phyloP scores from a whole-genome alignment of 1,140 invertebrate genomes.

The Eumaeus atala region DNA sequence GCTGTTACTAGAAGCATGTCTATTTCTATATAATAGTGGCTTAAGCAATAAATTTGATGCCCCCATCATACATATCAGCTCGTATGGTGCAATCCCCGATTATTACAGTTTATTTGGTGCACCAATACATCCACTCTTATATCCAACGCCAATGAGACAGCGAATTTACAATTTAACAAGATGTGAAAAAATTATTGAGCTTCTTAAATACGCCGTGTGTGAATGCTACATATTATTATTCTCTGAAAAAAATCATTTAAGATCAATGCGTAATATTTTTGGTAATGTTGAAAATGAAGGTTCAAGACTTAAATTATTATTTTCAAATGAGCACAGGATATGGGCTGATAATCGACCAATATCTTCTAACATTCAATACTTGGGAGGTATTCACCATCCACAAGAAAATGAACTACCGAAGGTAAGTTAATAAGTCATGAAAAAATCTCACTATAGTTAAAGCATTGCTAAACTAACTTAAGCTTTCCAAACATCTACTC shows the following conservation, averaged over 20 bases:
- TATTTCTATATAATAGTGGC: conserved; percentile 25
- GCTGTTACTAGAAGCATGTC: conserved; percentile 37
- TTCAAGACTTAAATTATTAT: conserved; percentile 64
- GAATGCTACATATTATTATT: conserved; percentile 1
- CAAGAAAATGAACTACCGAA: conserved; percentile 36
- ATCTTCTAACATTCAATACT: conserved; percentile 55
- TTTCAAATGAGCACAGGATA: conserved; percentile 66
- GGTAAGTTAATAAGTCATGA: conserved; percentile 19
- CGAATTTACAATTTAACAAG: conserved; percentile 24
- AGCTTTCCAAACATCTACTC: too few relatives aligned
- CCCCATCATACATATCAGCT: conserved; percentile 47
- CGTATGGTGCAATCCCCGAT: conserved; percentile 23
- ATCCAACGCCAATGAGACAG: conserved; percentile 12
- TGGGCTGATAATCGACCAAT: conserved; percentile 55
- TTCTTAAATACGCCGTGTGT: conserved; percentile 24
- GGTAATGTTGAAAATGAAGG: conserved; percentile 36
- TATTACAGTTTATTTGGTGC: conserved; percentile 46
- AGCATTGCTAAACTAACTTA: too few relatives aligned
- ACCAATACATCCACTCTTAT: conserved; percentile 40
- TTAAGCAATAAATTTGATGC: conserved; percentile 49
- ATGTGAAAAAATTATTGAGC: conserved; percentile 33
- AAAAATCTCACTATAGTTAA: background rate
- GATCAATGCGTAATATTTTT: conserved; percentile 48
- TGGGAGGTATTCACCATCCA: conserved; percentile 66
- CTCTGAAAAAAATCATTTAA: conserved; percentile 30